These are phyloP conservation scores for Magallana angulata DNA, from an alignment of 1,140 invertebrate genomes.

Conservation along the genomic window DNA sequence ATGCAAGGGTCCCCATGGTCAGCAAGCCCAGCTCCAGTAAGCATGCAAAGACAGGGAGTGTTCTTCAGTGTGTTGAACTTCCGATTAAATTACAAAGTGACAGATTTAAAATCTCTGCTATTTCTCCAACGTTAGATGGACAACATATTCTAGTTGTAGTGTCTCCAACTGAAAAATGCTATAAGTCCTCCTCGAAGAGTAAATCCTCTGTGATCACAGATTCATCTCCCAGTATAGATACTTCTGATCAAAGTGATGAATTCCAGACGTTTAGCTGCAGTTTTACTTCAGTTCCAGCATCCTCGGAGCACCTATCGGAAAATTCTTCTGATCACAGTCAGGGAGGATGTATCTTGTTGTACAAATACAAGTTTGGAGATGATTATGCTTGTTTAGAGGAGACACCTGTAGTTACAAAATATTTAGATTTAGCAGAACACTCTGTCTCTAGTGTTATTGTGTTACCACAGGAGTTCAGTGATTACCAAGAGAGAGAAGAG, in stretches of 20 bases:
- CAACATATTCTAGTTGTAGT: conserved; percentile 74
- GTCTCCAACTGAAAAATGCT: conserved; percentile 53
- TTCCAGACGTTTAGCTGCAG: background rate
- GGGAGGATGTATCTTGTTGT: conserved; percentile 78
- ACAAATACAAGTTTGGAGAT: conserved; percentile 71
- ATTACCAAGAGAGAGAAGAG: conserved; percentile 69
- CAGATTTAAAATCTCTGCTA: conserved; percentile 66
- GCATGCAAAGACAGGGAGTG: conserved; percentile 60
- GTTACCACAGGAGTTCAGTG: conserved; percentile 72
- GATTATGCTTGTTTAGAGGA: conserved; percentile 73
- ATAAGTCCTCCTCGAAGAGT: background rate
- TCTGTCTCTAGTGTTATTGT: conserved; percentile 67
- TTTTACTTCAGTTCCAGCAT: background rate
- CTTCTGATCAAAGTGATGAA: background rate
- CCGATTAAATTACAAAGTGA: conserved; percentile 68
- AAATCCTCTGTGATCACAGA: conserved; percentile 41
- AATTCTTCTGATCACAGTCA: background rate
- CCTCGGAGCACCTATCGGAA: background rate
- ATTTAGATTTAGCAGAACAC: conserved; percentile 60
- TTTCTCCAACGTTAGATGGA: conserved; percentile 72
- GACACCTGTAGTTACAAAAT: conserved; percentile 65
- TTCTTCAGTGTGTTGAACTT: conserved; percentile 76
- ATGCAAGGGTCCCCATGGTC: conserved; percentile 43
- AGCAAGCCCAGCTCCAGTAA: conserved; percentile 30
- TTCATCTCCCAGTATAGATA: conserved; percentile 21